A percentile compares a stretch with the other conserved stretches of the same genome.
These are phyloP conservation scores for Lutraria lutraria DNA, from an alignment of 2,888 invertebrate species.

Conservation along the genomic window DNA sequence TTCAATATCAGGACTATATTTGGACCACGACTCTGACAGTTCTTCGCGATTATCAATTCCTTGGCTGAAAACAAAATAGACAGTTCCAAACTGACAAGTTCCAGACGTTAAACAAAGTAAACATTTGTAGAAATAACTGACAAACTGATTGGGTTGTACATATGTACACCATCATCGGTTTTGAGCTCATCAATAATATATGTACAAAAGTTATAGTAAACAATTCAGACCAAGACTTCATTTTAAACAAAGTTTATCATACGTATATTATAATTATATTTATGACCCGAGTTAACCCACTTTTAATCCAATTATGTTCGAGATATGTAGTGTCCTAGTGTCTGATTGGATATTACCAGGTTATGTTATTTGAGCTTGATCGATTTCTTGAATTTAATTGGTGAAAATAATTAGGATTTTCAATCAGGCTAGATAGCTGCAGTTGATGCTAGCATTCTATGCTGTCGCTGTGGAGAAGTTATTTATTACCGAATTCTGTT, in stretches of 20 bases:
- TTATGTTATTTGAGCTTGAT: too few relatives aligned
- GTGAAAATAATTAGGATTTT: too few relatives aligned
- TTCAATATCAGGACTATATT: not conserved
- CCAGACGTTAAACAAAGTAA: not conserved
- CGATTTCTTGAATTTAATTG: too few relatives aligned
- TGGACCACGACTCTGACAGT: not conserved
- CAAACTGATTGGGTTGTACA: slow-evolving; percentile 1
- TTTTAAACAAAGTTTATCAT: not conserved
- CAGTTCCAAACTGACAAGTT: not conserved
- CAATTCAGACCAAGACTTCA: not conserved
- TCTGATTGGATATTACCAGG: too few relatives aligned
- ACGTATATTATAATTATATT: not conserved
- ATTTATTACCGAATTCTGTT: too few relatives aligned
- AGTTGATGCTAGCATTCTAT: too few relatives aligned
- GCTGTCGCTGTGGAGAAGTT: too few relatives aligned
- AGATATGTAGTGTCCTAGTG: too few relatives aligned
- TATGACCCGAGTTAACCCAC: not conserved
- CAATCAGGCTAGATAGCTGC: too few relatives aligned
- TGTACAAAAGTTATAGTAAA: not conserved
- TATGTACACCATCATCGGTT: not conserved
- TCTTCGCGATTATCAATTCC: not conserved
- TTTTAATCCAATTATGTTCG: too few relatives aligned
- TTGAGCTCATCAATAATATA: not conserved
- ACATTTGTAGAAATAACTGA: slow-evolving; percentile 12
- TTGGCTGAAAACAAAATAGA: not conserved